Conservation (phyloP, 2,888 invertebrate species). For the Chymomyza fuscimana region DNA sequence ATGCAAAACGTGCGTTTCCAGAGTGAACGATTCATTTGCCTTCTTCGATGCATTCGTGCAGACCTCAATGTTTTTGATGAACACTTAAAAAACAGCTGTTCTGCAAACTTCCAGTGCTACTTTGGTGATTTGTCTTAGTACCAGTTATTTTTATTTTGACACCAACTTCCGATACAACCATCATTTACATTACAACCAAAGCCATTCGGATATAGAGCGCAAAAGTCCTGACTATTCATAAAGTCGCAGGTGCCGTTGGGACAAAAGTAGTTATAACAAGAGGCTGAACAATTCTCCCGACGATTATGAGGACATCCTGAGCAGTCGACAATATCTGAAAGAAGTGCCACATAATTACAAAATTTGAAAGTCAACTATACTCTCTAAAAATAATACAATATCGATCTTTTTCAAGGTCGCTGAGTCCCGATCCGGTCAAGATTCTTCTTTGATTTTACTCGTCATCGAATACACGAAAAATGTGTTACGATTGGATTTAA, state of each 20-base stretch:
- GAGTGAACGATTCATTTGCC: too few species aligned
- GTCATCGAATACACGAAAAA: too few species aligned
- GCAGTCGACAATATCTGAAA: conserved; percentile 58
- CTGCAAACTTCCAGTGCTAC: too few species aligned
- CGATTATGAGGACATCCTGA: conserved; percentile 61
- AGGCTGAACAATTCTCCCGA: conserved; percentile 55
- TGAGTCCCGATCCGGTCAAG: too few species aligned
- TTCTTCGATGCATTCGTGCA: too few species aligned
- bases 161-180: conserved; percentile 73
- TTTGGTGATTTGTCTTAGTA: not conserved
- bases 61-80: too few species aligned
- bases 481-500: too few species aligned
- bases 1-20: too few species aligned
- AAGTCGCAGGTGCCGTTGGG: conserved; percentile 53
- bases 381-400: not conserved
- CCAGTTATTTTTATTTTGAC: conserved; percentile 29
- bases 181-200: conserved; percentile 58
- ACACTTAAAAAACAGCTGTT: too few species aligned
- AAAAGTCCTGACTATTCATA: conserved; percentile 56
- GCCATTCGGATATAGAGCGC: conserved; percentile 57
- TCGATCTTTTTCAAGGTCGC: not conserved
- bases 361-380: too few species aligned
- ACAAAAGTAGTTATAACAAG: conserved; percentile 66
- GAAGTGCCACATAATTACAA: not conserved
- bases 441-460: too few species aligned